Percentiles rank a stretch among this genome's conserved stretches.
These are phyloP conservation scores for Drosophila subpulchrella DNA, from an alignment of 1,140 invertebrate genomes.

Conservation along the genomic window DNA sequence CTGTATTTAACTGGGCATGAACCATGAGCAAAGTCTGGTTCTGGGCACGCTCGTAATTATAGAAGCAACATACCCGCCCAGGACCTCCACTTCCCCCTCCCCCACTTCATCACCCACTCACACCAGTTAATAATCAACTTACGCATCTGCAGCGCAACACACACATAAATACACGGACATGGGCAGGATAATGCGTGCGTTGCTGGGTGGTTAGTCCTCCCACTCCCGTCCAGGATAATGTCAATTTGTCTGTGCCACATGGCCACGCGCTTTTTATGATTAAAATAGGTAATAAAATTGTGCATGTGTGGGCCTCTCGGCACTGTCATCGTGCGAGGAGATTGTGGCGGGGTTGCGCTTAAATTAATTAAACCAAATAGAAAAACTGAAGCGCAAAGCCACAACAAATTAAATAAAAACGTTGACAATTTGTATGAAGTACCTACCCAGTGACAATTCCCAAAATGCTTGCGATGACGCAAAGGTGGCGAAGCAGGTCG, in stretches of 20 bases:
- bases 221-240: constrained; percentile 47
- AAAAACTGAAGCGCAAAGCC: constrained; percentile 47
- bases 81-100: background rate
- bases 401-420: constrained; percentile 77
- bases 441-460: constrained; percentile 1
- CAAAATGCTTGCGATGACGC: constrained; percentile 1
- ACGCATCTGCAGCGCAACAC: constrained; percentile 54
- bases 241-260: constrained; percentile 64
- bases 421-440: constrained; percentile 57
- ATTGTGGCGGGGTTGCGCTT: constrained; percentile 35
- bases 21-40: constrained; percentile 44
- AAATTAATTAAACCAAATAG: constrained; percentile 76
- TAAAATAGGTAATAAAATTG: constrained; percentile 66
- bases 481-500: background rate
- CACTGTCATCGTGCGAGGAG: constrained; percentile 18
- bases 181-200: constrained; percentile 20
- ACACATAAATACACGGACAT: constrained; percentile 8
- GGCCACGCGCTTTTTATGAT: constrained; percentile 75
- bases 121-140: constrained; percentile 74
- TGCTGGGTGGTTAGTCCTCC: background rate
- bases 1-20: constrained; percentile 77
- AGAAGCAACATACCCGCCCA: constrained; percentile 30
- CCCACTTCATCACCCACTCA: constrained; percentile 25
- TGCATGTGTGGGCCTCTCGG: constrained; percentile 35
- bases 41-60: constrained; percentile 68